Base-by-base conservation (phyloP, 2,113 vertebrate species). In the Hydrolagus affinis region DNA sequence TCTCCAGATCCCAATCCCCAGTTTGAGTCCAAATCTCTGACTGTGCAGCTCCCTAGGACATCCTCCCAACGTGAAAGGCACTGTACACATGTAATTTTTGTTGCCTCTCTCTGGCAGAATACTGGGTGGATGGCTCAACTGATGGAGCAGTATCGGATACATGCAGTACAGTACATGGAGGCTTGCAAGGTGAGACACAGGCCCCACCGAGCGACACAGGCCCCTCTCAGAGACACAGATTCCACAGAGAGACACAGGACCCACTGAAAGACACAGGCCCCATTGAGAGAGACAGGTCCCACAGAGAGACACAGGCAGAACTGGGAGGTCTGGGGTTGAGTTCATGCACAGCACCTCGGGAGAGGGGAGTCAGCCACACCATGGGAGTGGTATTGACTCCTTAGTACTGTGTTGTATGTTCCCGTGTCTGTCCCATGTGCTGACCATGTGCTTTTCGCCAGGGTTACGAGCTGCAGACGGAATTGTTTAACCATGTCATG, bases 181-280 rank as follows among this genome's bases (percentile, higher is more conserved):
- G 11, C 91, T 91, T 30, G 93, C 86, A 11, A 91, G 86, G 70
- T 95, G 93, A 3, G 93, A 93, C 86, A 91, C 90, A 85, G 94
- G 90, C 89, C 95, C 92, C 90, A 95, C 89, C 85, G 92, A 86
- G 10, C 94, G 94, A 87, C 95, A 90, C 30, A 92, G 85, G 66
- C 86, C 85, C 69, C 15, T 62, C 44, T 23, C 23, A 70, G 32
- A n/a, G 9, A 14, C 44, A 10, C 11, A n/a, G 17, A 21, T 11
- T 89, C 92, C 93, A 90, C 88, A 69, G 77, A 72, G 8, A 85
- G 89, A 88, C 73, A 11, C 28, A 25, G 11, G 28, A 12, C 56
- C 15, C 7, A 6, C 28, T 86, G 59, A 25, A n/a, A 59, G 56
- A 30, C 73, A 77, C 86, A 64, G 75, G 70, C 70, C 11, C 64